Evolutionary conservation across 2,888 invertebrate species (phyloP).

Genomic region (Bhutanitis thaidina): DNA sequence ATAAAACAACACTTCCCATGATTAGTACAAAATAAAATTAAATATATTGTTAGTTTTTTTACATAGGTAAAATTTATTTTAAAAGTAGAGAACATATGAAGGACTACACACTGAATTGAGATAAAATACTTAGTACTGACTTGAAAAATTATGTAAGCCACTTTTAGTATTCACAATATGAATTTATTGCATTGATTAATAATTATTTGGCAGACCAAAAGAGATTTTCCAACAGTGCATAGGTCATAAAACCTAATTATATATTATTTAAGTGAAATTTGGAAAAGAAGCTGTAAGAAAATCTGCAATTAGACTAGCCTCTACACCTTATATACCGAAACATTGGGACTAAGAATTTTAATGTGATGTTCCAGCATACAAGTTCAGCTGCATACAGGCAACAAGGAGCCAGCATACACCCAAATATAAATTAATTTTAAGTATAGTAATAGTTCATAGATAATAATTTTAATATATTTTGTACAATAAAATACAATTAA

Average conservation of each 20-base stretch:
- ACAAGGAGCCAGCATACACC: slow-evolving; percentile 74
- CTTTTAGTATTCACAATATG: slow-evolving; percentile 78
- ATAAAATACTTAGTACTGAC: slow-evolving; percentile 77
- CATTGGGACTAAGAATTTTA: slow-evolving; percentile 74
- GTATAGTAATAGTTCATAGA: slow-evolving; percentile 75
- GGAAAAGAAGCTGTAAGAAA: slow-evolving; percentile 80
- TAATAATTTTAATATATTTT: slow-evolving; percentile 83
- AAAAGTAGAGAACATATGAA: slow-evolving; percentile 80
- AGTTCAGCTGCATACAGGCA: slow-evolving; percentile 77
- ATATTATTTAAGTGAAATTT: slow-evolving; percentile 73
- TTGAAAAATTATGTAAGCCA: slow-evolving; percentile 78
- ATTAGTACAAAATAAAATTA: slow-evolving; percentile 81
- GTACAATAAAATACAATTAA: slow-evolving; percentile 85
- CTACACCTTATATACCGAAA: slow-evolving; percentile 78
- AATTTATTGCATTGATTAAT: slow-evolving; percentile 76
- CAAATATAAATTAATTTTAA: slow-evolving; percentile 72
- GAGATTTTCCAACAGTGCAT: slow-evolving; percentile 79
- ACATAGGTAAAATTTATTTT: slow-evolving; percentile 78
- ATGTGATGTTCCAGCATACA: slow-evolving; percentile 78
- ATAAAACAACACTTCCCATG: slow-evolving; percentile 80
- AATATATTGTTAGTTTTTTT: slow-evolving; percentile 80
- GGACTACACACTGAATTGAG: slow-evolving; percentile 79
- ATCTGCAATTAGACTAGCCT: slow-evolving; percentile 79
- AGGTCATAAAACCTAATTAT: slow-evolving; percentile 70
- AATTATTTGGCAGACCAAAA: slow-evolving; percentile 78